These are phyloP conservation scores for Homarus gammarus DNA, from an alignment of 2,888 invertebrate species.

Conservation along the genomic window DNA sequence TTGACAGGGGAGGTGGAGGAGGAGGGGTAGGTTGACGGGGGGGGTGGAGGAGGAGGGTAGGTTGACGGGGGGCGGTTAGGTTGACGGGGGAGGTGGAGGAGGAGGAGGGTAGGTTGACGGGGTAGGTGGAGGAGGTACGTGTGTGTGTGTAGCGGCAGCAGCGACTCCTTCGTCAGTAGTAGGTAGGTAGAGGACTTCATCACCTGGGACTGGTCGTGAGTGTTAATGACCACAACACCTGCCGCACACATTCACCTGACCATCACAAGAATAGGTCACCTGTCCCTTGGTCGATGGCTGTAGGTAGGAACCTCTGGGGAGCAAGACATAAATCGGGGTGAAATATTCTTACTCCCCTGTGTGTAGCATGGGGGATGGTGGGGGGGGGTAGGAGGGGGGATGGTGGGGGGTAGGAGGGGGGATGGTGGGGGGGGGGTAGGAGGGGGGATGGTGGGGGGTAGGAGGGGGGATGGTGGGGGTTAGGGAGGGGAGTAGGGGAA, in stretches of 20 bases:
- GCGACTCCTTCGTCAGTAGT: background rate
- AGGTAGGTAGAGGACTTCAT: background rate
- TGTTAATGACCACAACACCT: background rate
- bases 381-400: no score
- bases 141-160: background rate
- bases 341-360: no score
- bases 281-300: background rate
- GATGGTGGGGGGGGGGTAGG: no score
- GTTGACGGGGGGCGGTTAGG: background rate
- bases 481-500: background rate
- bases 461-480: no score
- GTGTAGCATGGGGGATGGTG: no score
- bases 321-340: no score
- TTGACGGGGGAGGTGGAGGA: background rate
- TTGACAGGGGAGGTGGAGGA: background rate
- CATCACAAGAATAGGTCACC: conserved; percentile 2
- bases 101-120: background rate
- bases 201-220: background rate
- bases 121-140: background rate
- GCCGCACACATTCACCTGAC: background rate
- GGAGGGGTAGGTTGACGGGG: background rate
- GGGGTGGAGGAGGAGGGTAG: background rate
- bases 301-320: no score
- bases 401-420: no score
- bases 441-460: no score